Percentiles rank a stretch among this genome's conserved stretches.
These are phyloP conservation scores for Peromyscus attwateri DNA, from an alignment of 2,797 vertebrate genomes.

Conservation along the genomic window DNA sequence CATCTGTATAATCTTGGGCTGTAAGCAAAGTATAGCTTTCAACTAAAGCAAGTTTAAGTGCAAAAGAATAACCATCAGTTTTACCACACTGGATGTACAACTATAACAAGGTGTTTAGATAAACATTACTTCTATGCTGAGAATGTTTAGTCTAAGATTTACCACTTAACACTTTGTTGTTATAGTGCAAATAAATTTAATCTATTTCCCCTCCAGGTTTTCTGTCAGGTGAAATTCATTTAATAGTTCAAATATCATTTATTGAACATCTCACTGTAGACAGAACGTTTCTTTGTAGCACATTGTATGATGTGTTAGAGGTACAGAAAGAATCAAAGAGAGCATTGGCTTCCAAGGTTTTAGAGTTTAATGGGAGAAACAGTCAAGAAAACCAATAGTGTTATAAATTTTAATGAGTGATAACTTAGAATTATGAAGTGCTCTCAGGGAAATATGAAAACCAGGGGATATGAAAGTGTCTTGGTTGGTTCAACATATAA, in stretches of 20 bases:
- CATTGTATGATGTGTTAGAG: not conserved
- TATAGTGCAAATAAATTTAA: not conserved
- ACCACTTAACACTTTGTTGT: not conserved
- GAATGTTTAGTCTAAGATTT: not conserved
- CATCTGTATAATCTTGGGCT: not conserved
- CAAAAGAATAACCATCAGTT: not conserved
- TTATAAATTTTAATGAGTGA: not conserved
- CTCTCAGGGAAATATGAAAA: not conserved
- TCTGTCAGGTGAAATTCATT: slow-evolving; percentile 41
- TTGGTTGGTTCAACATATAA: not conserved
- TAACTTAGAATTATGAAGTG: not conserved
- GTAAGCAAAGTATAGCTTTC: not conserved
- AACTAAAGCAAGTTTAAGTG: not conserved
- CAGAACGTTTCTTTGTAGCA: not conserved
- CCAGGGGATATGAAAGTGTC: not conserved
- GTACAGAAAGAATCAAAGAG: not conserved
- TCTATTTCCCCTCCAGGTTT: slow-evolving; percentile 16
- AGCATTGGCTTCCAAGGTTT: not conserved
- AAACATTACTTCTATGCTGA: not conserved
- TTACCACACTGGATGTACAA: not conserved
- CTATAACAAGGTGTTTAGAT: not conserved
- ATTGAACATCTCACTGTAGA: not conserved
- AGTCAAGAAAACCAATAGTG: not conserved
- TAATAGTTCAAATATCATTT: not conserved
- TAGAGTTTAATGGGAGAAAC: not conserved